Percentiles rank a stretch among this genome's conserved stretches.
These are phyloP conservation scores for Ptilodon capucinus DNA, from an alignment of 2,888 invertebrate species.

Conservation along the genomic window DNA sequence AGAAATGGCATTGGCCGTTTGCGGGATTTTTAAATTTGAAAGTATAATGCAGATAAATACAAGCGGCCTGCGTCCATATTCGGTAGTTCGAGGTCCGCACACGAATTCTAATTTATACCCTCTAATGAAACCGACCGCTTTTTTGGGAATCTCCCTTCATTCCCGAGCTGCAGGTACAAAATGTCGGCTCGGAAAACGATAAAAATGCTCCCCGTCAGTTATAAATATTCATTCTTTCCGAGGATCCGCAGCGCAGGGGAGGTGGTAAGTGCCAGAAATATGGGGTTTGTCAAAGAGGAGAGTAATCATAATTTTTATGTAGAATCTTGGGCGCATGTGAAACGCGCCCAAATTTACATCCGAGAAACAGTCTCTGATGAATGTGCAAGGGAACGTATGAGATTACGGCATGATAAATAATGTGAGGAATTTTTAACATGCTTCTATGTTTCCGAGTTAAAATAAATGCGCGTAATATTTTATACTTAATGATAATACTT, in stretches of 20 bases:
- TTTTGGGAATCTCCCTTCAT: constrained; percentile 54
- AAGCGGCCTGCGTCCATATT: constrained; percentile 45
- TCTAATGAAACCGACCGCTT: constrained; percentile 69
- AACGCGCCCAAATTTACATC: constrained; percentile 41
- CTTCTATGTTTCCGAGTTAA: constrained; percentile 27
- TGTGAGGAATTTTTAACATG: constrained; percentile 31
- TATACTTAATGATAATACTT: constrained; percentile 25
- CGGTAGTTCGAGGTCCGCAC: constrained; percentile 51
- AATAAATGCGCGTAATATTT: constrained; percentile 34
- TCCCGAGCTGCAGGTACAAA: constrained; percentile 55
- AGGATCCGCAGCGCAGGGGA: constrained; percentile 35
- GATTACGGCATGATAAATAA: constrained; percentile 44
- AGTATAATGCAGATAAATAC: constrained; percentile 72
- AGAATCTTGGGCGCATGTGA: constrained; percentile 37
- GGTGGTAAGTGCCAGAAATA: constrained; percentile 63
- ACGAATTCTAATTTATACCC: constrained; percentile 68
- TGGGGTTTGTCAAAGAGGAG: constrained; percentile 64
- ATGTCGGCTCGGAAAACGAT: constrained; percentile 53
- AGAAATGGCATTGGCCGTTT: constrained; percentile 49
- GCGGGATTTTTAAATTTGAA: constrained; percentile 65
- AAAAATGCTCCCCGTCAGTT: constrained; percentile 59
- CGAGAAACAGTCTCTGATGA: constrained; percentile 36
- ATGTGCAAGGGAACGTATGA: constrained; percentile 34
- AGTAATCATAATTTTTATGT: constrained; percentile 73
- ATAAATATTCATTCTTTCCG: constrained; percentile 73